Base-by-base conservation (phyloP, 2,113 vertebrate species). In the Trichechus manatus region DNA sequence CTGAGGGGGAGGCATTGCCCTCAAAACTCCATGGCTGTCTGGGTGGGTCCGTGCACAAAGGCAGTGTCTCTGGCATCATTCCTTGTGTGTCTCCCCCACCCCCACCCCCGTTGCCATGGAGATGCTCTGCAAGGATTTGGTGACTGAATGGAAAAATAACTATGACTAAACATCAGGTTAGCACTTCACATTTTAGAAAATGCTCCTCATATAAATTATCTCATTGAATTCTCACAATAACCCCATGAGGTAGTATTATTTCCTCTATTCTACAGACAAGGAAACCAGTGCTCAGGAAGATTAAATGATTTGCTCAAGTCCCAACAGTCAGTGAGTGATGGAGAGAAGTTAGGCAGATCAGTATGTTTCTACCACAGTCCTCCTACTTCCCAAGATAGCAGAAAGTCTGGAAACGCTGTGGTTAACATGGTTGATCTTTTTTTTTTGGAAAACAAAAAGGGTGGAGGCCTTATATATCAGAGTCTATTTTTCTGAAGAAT, bases 401-500 rank as follows among this genome's bases (percentile, higher is more conserved):
- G 5, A 83, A 47, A 84, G 42, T 4, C 42, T 5, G 13, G 84
- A 53, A 33, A 23, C 31, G 3, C 39, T 13, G 59, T 36, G 11
- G n/a, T 63, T 63, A 22, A 56, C 19, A 4, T 0, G 20, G 39
- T 0, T 1, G 25, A 92, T 20, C 23, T 77, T 14, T 47, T 29
- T 29, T 64, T 39, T 63, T 63, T 61, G 44, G 22, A 93, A 84
- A 77, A 66, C 50, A 78, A 56, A 72, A 83, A 36, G 9, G 8
- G 10, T 29, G 15, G 27, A 66, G 19, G 31, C 11, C 44, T 63
- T 39, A n/a, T 9, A 22, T 59, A 70, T 33, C 77, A 87, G 93
- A 29, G 50, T 36, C 89, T 85, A 9, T 44, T 89, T 96, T 95
- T 94, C 66, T 89, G 23, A 92, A 79, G 92, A 94, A 79, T 86